Base-by-base conservation (phyloP, 1,140 invertebrate species). In the Drosophila nasuta region DNA sequence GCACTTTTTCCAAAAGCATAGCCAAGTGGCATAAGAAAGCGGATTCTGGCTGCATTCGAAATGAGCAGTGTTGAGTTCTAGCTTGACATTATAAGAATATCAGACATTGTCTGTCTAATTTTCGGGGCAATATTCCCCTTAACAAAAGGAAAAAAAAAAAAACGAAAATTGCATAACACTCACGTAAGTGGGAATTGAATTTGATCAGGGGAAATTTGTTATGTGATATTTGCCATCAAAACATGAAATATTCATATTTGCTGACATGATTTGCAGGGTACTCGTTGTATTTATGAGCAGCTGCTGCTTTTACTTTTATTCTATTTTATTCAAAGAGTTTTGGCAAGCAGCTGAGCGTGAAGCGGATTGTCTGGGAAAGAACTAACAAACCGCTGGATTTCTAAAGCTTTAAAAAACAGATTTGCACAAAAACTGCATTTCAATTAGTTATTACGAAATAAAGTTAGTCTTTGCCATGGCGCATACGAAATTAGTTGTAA, bases 401-500 rank as follows among this genome's bases (percentile, higher is more conserved):
- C 33, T 6, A 54, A 59, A 52, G 38, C 43, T 64, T 46, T 64
- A 38, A 48, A 62, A 25, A 33, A 25, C 28, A 15, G 38, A 63
- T 56, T 63, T 46, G 49, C 4, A 28, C 28, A 49, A 63, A 73
- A 59, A 60, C 54, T 54, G 46, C 33, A 68, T 74, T 68, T 74
- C 66, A 75, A 75, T 63, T 75, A 69, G 58, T 51, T 69, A 49
- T 69, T 41, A 45, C 49, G 33, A 43, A 25, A 63, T 57, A 58
- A 58, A 69, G 57, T 69, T 60, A 20, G 17, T 28, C 20, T 28
- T 30, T 64, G 35, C 20, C 28, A 15, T 56, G 35, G 10, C 43
- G 66, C 72, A 63, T 75, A 49, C 28, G 41, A 57, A 63, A 69
- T 69, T 57, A 63, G 71, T 62, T 62, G 49, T 56, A 74, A 74